These are phyloP conservation scores for Sebastes reedi DNA, from an alignment of 2,797 vertebrate species.

Conservation along the genomic window DNA sequence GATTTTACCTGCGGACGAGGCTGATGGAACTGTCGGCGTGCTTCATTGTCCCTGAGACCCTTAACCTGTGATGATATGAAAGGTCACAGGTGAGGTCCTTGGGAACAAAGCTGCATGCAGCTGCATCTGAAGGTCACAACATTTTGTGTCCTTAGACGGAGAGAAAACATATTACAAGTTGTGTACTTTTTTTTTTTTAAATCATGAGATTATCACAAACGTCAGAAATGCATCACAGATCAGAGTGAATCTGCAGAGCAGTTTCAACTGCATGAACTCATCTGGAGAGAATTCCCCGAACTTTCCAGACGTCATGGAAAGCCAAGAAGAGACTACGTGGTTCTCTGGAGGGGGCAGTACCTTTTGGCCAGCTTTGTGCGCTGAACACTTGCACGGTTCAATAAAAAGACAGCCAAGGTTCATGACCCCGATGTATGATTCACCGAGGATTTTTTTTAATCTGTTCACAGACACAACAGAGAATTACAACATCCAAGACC, in stretches of 20 bases:
- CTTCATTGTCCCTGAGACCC: conserved; percentile 96
- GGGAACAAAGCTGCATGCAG: conserved; percentile 88
- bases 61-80: conserved; percentile 95
- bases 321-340: conserved; percentile 10
- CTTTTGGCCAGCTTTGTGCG: conserved; percentile 74
- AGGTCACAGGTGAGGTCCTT: conserved; percentile 98
- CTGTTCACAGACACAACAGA: neutral
- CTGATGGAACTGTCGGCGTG: conserved; percentile 45
- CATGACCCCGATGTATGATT: conserved; percentile 61
- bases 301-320: conserved; percentile 30
- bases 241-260: neutral
- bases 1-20: neutral
- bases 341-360: conserved; percentile 69
- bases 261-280: neutral
- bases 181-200: neutral
- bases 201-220: neutral
- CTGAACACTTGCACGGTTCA: conserved; percentile 49
- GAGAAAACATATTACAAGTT: neutral
- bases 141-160: neutral
- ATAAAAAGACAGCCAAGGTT: conserved; percentile 70
- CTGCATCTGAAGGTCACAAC: conserved; percentile 20
- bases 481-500: neutral
- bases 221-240: neutral
- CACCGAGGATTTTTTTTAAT: conserved; percentile 26
- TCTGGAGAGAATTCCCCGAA: conserved; percentile 22